Evolutionary conservation across 2,888 invertebrate species (phyloP), one percentile per base, ranked within the genome.

Genomic region (Athalia rosae): DNA sequence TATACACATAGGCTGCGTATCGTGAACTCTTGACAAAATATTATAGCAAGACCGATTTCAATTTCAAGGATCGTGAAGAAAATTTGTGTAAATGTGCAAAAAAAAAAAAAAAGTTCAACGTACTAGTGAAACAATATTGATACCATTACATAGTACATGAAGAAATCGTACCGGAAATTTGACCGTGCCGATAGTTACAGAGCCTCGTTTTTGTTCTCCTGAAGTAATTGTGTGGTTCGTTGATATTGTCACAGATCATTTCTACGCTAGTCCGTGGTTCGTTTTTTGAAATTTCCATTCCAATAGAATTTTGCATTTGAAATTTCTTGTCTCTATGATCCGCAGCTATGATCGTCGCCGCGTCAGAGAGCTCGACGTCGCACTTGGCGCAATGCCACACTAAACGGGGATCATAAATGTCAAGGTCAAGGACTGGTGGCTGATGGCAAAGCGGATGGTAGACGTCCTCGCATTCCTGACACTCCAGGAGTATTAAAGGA

Each of bases 381-480:
- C 85, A 85, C 15, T 79, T 81, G 9, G 71, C 78, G 77, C 87
- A 88, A 4, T 83, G 81, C 87, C 87, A 88, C 4, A 86, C 84
- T 66, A 87, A 81, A 74, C 86, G 79, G 2, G 85, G 85, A 78
- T 87, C 85, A 77, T 86, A 84, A 67, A 85, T 80, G 56, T 84
- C 83, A 50, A 83, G 81, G 48, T 87, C 85, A 28, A 84, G 79
- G 64, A 87, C 81, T 9, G 86, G 84, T 3, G 86, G 86, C 58
- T 85, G 86, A 80, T 87, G 87, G 66, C 87, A 87, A 8, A 87
- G 80, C 6, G 86, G 87, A 79, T 88, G 87, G 73, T 86, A 88
- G 71, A 81, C 78, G n/a, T 88, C 86, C 76, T 84, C 84, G 79
- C 87, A 88, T 50, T 85, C 85, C 59, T 85, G 85, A 77, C 86